A percentile compares a stretch with the other conserved stretches of the same genome.
phyloP scores from a whole-genome alignment of 2,113 vertebrate species.

The Mustelus asterias region DNA sequence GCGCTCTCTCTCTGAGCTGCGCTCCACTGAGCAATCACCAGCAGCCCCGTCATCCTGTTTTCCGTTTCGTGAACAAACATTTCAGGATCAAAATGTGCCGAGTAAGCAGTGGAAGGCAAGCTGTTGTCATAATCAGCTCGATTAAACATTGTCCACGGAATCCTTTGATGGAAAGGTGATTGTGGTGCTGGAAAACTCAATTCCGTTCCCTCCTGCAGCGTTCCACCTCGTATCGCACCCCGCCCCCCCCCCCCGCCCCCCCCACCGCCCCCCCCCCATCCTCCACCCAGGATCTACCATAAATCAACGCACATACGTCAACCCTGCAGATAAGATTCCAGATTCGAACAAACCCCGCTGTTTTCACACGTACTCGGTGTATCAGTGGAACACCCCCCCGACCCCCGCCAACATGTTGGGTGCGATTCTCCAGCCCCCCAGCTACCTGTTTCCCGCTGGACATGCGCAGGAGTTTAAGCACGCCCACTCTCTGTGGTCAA shows the following conservation, averaged over 20 bases:
- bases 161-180: background rate
- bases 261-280: too few species aligned
- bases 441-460: too few species aligned
- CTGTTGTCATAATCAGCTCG: background rate
- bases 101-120: background rate
- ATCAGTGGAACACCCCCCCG: too few species aligned
- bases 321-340: background rate
- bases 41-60: background rate
- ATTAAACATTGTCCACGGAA: background rate
- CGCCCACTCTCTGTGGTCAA: too few species aligned
- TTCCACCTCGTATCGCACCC: too few species aligned
- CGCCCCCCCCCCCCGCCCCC: too few species aligned
- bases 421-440: too few species aligned
- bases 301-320: background rate
- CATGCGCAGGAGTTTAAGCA: too few species aligned
- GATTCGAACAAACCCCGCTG: too few species aligned
- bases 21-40: background rate
- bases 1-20: background rate
- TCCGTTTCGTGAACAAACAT: background rate
- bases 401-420: too few species aligned
- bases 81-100: background rate
- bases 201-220: background rate
- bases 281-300: background rate
- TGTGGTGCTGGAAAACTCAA: background rate
- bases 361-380: too few species aligned